These are phyloP conservation scores for Phrynosoma blainvillii DNA, from an alignment of 2,113 vertebrate genomes.

Conservation along the genomic window DNA sequence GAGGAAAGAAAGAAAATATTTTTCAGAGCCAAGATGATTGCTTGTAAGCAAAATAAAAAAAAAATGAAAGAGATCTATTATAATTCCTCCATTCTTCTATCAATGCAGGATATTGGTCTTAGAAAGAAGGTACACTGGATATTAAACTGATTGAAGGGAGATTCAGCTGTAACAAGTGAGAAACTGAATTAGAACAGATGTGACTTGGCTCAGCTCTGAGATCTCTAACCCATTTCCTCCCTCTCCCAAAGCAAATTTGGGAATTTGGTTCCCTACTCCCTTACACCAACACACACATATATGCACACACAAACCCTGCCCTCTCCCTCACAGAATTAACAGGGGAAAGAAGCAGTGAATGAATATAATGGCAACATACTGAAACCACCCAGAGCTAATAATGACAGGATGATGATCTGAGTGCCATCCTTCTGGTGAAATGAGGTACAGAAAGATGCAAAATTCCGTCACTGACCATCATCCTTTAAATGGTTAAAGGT, in stretches of 20 bases:
- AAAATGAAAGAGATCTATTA: slow-evolving; percentile 33
- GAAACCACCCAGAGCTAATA: no score
- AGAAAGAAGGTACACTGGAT: slow-evolving; percentile 36
- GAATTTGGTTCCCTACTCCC: neutral
- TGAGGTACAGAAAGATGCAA: no score
- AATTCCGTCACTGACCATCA: no score
- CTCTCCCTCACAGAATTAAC: neutral
- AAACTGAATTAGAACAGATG: neutral
- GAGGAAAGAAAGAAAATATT: slow-evolving; percentile 29
- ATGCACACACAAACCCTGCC: neutral
- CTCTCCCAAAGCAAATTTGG: neutral
- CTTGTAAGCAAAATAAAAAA: slow-evolving; percentile 30
- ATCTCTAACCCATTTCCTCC: neutral
- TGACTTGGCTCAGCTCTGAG: neutral
- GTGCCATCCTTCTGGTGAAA: no score
- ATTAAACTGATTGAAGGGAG: slow-evolving; percentile 39
- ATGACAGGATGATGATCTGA: no score
- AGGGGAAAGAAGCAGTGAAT: neutral
- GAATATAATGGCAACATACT: no score
- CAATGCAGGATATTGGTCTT: slow-evolving; percentile 33
- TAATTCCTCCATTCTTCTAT: slow-evolving; percentile 9
- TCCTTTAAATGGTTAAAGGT: no score
- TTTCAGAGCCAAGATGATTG: slow-evolving; percentile 28
- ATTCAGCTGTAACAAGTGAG: slow-evolving; percentile 13
- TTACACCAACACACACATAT: neutral